Evolutionary conservation across 2,113 vertebrate genomes (phyloP), one percentile per base, ranked within the genome.

Genomic region (Cisticola juncidis): DNA sequence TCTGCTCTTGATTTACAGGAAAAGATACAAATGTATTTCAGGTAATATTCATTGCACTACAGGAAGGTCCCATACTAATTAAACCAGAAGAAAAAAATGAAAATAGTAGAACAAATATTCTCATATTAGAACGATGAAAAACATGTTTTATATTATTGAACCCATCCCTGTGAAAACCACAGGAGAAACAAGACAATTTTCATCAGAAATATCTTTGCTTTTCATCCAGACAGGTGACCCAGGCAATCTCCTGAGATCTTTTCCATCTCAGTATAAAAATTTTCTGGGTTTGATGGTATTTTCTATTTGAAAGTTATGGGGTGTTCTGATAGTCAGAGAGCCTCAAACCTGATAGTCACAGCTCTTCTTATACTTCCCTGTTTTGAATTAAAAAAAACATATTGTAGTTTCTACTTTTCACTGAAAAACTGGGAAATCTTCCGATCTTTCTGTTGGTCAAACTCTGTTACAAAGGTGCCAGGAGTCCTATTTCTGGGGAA

Each of bases 171-270:
- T 38, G 40, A 91, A 48, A 88, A 68, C 36, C 42, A 42, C 29
- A 44, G 61, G 60, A 92, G 69, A 83, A 95, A 51, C n/a, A 77
- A 68, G 44, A 69, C 85, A 77, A 78, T 92, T 88, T 96, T 93
- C 51, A 95, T 77, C 85, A 92, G 23, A 92, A 81, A 31, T 72
- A 64, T 66, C 93, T 93, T 93, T 81, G 57, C 64, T 86, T 94
- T 95, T 86, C 85, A 94, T 83, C 64, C 47, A 76, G 70, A 77
- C 33, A 88, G 60, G 79, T 71, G 80, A 86, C 64, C 45, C n/a
- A 78, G 72, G 71, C 69, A 74, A 83, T 51, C 40, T 60, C 40
- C 56, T 57, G 24, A 50, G 36, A 83, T 83, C 58, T 89, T 26
- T 90, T 81, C 80, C 31, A 58, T 66, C 44, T 61, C 40, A 45